A percentile compares a stretch with the other conserved stretches of the same genome.
These are phyloP conservation scores for Adoxophyes honmai DNA, from an alignment of 1,140 invertebrate genomes.

Conservation along the genomic window DNA sequence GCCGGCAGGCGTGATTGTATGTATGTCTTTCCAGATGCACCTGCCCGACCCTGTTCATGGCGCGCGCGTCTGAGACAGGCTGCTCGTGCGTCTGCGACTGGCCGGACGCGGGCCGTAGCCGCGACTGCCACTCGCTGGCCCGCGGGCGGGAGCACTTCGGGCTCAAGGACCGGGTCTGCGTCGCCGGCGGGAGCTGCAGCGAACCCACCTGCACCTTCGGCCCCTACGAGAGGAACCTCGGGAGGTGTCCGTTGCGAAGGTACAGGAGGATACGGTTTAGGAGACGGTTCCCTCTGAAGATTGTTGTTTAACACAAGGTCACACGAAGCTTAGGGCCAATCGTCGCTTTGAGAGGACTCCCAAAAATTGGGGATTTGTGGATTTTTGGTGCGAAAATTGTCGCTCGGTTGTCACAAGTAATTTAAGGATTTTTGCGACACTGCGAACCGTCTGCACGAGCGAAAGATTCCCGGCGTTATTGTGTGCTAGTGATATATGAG, in stretches of 20 bases:
- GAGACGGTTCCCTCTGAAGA: slow-evolving; percentile 28
- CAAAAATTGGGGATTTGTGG: too few species aligned
- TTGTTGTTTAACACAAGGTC: slow-evolving; percentile 3
- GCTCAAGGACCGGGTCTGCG: slow-evolving; percentile 82
- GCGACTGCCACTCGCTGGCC: slow-evolving; percentile 82
- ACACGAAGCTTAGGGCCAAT: too few species aligned
- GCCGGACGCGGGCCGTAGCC: slow-evolving; percentile 72
- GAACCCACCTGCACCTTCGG: slow-evolving; percentile 84
- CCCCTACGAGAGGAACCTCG: slow-evolving; percentile 78
- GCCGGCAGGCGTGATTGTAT: too few species aligned
- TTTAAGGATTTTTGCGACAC: too few species aligned
- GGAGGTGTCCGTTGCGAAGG: slow-evolving; percentile 80
- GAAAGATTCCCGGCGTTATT: too few species aligned
- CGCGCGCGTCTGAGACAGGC: slow-evolving; percentile 77
- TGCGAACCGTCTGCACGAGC: too few species aligned
- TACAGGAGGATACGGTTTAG: slow-evolving; percentile 42
- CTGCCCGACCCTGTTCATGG: slow-evolving; percentile 83
- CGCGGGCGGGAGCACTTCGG: slow-evolving; percentile 84
- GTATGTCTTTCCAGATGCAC: slow-evolving; percentile 79
- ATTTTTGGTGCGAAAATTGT: too few species aligned
- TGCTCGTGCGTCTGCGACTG: slow-evolving; percentile 84
- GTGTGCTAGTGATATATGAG: too few species aligned
- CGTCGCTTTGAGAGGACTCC: too few species aligned
- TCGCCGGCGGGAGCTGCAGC: slow-evolving; percentile 81
- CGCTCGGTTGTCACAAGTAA: too few species aligned